These are phyloP conservation scores for Blera fallax DNA, from an alignment of 2,888 invertebrate species.

Conservation along the genomic window DNA sequence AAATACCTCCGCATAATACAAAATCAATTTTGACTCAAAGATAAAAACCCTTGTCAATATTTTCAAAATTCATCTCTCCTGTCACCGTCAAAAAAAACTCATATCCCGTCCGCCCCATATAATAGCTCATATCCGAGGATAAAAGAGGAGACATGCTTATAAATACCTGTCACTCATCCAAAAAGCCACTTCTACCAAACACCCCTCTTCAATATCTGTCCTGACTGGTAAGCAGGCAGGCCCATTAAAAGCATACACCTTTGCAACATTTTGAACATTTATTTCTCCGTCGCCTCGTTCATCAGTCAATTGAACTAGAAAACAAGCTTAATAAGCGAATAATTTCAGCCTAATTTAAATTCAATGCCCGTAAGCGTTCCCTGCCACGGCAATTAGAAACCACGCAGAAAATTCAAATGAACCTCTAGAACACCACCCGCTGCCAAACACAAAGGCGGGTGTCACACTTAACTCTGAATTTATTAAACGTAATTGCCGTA, in stretches of 20 bases:
- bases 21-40: background rate
- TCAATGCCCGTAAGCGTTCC: conserved; percentile 20
- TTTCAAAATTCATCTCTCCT: background rate
- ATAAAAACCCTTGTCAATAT: conserved; percentile 19
- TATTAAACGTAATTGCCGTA: conserved; percentile 53
- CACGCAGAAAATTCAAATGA: conserved; percentile 28
- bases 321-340: conserved; percentile 21
- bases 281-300: background rate
- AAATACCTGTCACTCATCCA: background rate
- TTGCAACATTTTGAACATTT: background rate
- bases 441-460: background rate
- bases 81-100: background rate
- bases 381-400: conserved; percentile 8
- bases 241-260: background rate
- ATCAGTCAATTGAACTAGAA: background rate
- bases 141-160: background rate
- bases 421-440: background rate
- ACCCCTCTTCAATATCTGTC: background rate
- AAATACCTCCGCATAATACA: background rate
- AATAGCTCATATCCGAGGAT: background rate
- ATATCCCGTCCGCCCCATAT: background rate
- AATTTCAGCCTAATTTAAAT: conserved; percentile 41
- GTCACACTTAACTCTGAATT: conserved; percentile 19
- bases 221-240: background rate
- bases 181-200: background rate